Evolutionary conservation across 2,797 vertebrate species (phyloP), one percentile per base, ranked within the genome.

Genomic region (Parambassis ranga): DNA sequence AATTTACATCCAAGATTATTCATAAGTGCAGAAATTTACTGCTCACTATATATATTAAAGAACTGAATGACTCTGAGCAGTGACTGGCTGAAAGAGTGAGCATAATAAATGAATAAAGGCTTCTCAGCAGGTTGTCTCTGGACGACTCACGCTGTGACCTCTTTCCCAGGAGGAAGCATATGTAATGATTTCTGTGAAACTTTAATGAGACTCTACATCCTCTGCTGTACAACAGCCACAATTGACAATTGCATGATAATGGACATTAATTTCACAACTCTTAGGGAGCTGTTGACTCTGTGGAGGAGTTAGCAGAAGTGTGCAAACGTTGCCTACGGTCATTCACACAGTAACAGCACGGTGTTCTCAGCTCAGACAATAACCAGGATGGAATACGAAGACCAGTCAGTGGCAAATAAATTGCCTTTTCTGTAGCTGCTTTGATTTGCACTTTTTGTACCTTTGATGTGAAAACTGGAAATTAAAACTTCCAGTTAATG

Each of bases 371-470:
- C 43, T 58, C n/a, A 41, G 13, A 42, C 65, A 56, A 37, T 43
- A n/a, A 10, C 31, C 33, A 23, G 14, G 37, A 44, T 39, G 16
- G 5, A 30, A 35, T 22, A 47, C 44, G 38, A 61, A 20, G 0
- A 6, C n/a, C 33, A 39, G 16, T 19, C 41, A 46, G 48, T 41
- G 48, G 61, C 42, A 39, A 18, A 41, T 55, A 42, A 58, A 31
- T 18, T 31, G 20, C 1, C 2, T 24, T 50, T 37, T 14, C 37
- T 23, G 43, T 36, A 7, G 31, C 15, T 47, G 18, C 23, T 32
- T 16, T 27, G 10, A 53, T 49, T 38, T 10, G 22, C n/a, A 9
- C 22, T 16, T 52, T n/a, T 8, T 28, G 24, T 2, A 5, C 27
- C 65, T 55, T 43, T 38, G 37, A 37, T 42, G 20, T 11, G 9